These are phyloP conservation scores for Sipha flava DNA, from an alignment of 1,140 invertebrate species.

Conservation along the genomic window DNA sequence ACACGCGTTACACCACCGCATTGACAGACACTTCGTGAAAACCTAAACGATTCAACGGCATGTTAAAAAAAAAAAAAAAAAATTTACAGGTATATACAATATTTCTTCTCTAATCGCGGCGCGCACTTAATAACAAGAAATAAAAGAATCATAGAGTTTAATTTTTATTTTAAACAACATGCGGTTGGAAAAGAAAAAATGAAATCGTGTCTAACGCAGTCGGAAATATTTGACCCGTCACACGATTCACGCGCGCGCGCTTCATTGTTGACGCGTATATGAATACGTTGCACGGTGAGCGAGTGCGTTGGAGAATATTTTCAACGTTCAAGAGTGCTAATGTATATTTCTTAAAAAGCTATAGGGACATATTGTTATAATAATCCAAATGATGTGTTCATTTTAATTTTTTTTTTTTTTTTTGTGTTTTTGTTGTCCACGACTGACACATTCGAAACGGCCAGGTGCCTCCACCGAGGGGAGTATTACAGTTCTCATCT, in stretches of 20 bases:
- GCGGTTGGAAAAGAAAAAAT: constrained; percentile 5
- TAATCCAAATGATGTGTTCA: no score
- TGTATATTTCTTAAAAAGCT: no score
- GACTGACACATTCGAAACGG: no score
- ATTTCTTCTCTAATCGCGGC: neutral
- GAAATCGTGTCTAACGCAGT: constrained; percentile 11
- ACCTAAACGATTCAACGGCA: neutral
- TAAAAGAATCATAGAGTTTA: constrained; percentile 10
- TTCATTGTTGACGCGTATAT: neutral
- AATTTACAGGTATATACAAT: neutral
- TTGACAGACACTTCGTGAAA: neutral
- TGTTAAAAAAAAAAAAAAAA: no score
- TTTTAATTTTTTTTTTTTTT: no score
- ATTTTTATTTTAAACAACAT: neutral
- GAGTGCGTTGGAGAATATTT: no score
- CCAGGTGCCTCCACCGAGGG: no score
- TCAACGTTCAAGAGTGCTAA: no score
- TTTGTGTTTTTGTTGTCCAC: no score
- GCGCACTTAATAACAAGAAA: neutral
- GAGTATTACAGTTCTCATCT: neutral
- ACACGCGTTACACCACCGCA: neutral
- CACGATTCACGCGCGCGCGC: neutral
- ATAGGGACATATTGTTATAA: neutral
- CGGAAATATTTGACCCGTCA: neutral
- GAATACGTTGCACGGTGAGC: no score